phyloP scores from a whole-genome alignment of 2,113 vertebrate species.

The Sander lucioperca region DNA sequence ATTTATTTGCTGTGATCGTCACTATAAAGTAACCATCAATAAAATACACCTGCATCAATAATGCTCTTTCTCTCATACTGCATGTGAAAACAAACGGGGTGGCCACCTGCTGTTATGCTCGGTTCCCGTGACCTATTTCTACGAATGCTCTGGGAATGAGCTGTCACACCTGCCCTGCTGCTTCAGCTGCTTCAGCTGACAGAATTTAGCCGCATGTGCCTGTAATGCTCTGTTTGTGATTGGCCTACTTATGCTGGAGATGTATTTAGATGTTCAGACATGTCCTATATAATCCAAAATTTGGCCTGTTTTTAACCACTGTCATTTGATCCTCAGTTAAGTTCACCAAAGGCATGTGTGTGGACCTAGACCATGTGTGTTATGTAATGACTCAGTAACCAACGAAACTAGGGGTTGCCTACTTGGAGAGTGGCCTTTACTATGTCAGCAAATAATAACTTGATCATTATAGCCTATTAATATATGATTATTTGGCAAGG shows the following conservation, averaged over 20 bases:
- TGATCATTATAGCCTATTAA: not conserved
- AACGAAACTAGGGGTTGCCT: not conserved
- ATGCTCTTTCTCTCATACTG: conserved; percentile 4
- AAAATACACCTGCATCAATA: conserved; percentile 65
- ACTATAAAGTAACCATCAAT: not conserved
- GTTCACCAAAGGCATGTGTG: conserved; percentile 2
- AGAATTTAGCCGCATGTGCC: conserved; percentile 33
- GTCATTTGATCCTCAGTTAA: conserved; percentile 33
- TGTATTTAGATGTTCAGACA: conserved; percentile 23
- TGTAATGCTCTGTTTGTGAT: not conserved
- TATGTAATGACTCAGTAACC: conserved; percentile 25
- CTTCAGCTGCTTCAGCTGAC: conserved; percentile 33
- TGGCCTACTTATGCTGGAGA: not conserved
- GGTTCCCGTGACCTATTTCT: conserved; percentile 29
- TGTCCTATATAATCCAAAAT: conserved; percentile 4
- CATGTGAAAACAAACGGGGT: conserved; percentile 48
- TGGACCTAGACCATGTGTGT: not conserved
- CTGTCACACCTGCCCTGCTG: conserved; percentile 51
- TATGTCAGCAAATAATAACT: conserved; percentile 11
- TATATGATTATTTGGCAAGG: not conserved
- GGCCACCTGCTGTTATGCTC: conserved; percentile 39
- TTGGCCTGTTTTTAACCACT: conserved; percentile 22
- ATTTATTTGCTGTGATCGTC: not conserved
- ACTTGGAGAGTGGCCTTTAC: not conserved
- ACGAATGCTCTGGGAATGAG: not conserved